Conservation (phyloP, 2,888 invertebrate species). For the Leptopilina syphax region DNA sequence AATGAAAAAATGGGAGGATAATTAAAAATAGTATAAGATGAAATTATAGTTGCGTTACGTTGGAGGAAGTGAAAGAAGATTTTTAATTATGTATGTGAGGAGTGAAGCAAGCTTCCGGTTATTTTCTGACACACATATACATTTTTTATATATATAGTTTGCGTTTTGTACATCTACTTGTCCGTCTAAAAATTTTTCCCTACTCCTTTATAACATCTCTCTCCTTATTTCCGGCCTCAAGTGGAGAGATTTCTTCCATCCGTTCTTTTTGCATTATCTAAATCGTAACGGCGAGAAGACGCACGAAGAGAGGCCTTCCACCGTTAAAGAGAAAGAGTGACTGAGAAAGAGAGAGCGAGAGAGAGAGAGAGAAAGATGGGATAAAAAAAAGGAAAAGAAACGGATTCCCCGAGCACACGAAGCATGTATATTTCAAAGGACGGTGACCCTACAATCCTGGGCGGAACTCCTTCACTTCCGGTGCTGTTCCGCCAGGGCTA, state of each 20-base stretch:
- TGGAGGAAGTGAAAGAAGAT: constrained; percentile 22
- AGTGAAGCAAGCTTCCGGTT: constrained; percentile 15
- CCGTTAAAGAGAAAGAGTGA: constrained; percentile 48
- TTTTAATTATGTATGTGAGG: constrained; percentile 36
- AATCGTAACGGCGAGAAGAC: constrained; percentile 39
- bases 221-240: constrained; percentile 24
- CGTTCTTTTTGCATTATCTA: constrained; percentile 38
- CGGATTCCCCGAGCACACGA: constrained; percentile 55
- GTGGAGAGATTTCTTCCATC: constrained; percentile 34
- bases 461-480: constrained; percentile 75
- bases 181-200: constrained; percentile 5
- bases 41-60: constrained; percentile 12
- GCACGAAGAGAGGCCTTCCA: constrained; percentile 61
- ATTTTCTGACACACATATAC: constrained; percentile 28
- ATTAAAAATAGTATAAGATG: constrained; percentile 17
- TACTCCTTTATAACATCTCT: constrained; percentile 8
- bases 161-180: neutral
- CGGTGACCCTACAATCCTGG: constrained; percentile 72
- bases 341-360: constrained; percentile 54
- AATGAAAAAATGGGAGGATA: constrained; percentile 4
- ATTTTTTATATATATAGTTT: neutral
- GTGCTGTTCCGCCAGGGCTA: constrained; percentile 72
- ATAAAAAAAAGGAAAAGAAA: constrained; percentile 53
- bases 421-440: constrained; percentile 65
- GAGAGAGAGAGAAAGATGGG: constrained; percentile 38